These are phyloP conservation scores for Teleopsis dalmanni DNA, from an alignment of 1,140 invertebrate species.

Conservation along the genomic window DNA sequence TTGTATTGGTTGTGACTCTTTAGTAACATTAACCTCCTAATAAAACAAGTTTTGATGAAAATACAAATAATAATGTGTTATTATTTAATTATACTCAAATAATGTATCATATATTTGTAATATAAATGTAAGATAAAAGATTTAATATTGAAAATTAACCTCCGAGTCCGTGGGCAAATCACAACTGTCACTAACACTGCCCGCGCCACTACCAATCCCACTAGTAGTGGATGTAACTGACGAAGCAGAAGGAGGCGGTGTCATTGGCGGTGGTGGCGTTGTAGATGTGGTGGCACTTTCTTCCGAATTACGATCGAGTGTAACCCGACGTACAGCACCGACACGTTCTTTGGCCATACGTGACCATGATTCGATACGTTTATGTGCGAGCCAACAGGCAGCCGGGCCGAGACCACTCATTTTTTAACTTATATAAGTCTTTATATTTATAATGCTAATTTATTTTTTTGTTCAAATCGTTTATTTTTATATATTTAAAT, in stretches of 20 bases:
- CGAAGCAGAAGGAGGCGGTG: constrained; percentile 39
- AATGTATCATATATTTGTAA: no score
- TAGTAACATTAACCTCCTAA: constrained; percentile 59
- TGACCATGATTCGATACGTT: constrained; percentile 63
- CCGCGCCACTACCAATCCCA: constrained; percentile 38
- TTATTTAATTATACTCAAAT: background rate
- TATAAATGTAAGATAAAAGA: background rate
- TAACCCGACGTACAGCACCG: constrained; percentile 51
- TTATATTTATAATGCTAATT: no score
- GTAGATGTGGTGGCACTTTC: constrained; percentile 17
- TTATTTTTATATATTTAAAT: no score
- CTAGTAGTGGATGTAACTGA: constrained; percentile 42
- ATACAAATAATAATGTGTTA: background rate
- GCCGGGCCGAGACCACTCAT: constrained; percentile 61
- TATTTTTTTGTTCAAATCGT: no score
- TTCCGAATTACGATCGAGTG: constrained; percentile 52
- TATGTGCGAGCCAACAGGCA: constrained; percentile 62
- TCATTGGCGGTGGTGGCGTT: constrained; percentile 25
- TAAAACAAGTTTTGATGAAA: constrained; percentile 14
- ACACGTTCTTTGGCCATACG: constrained; percentile 58
- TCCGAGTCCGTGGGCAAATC: constrained; percentile 41
- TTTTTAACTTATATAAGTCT: no score
- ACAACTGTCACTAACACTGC: constrained; percentile 41
- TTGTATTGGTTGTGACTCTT: constrained; percentile 55
- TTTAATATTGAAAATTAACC: constrained; percentile 19